phyloP scores from a whole-genome alignment of 2,888 invertebrate genomes.

The Macaria liturata region DNA sequence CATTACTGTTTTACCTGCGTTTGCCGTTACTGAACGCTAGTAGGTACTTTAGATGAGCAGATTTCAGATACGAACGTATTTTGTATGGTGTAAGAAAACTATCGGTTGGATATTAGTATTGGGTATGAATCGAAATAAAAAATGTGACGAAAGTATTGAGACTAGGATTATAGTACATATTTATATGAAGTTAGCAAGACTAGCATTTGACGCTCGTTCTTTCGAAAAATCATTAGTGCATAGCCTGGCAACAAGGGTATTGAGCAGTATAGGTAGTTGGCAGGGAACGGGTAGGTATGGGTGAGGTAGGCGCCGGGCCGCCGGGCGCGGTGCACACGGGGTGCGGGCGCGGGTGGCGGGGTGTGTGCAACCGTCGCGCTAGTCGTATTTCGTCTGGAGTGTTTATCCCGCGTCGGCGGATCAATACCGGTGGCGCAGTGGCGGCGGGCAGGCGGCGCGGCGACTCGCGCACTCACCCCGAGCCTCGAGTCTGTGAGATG shows the following conservation, averaged over 20 bases:
- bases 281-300: constrained; percentile 47
- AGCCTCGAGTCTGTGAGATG: constrained; percentile 79
- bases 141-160: too few relatives aligned
- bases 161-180: too few relatives aligned
- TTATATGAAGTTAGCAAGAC: not conserved
- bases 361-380: constrained; percentile 78
- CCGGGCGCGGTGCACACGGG: constrained; percentile 62
- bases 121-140: too few relatives aligned
- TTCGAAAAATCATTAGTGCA: constrained; percentile 43
- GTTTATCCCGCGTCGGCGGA: constrained; percentile 81
- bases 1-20: not conserved
- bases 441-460: constrained; percentile 76
- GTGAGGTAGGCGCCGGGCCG: constrained; percentile 50
- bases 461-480: constrained; percentile 67
- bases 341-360: constrained; percentile 50
- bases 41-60: too few relatives aligned
- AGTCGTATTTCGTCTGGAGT: constrained; percentile 83
- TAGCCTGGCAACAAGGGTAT: constrained; percentile 58
- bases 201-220: constrained; percentile 16
- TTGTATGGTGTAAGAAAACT: too few relatives aligned
- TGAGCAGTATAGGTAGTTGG: constrained; percentile 39
- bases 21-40: too few relatives aligned
- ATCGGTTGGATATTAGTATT: too few relatives aligned
- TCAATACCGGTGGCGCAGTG: constrained; percentile 83
- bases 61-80: too few relatives aligned